Percentiles rank a stretch among this genome's conserved stretches.
Evolutionary conservation across 2,797 vertebrate species (phyloP).

Genomic region (Muraenolepis orangiensis): DNA sequence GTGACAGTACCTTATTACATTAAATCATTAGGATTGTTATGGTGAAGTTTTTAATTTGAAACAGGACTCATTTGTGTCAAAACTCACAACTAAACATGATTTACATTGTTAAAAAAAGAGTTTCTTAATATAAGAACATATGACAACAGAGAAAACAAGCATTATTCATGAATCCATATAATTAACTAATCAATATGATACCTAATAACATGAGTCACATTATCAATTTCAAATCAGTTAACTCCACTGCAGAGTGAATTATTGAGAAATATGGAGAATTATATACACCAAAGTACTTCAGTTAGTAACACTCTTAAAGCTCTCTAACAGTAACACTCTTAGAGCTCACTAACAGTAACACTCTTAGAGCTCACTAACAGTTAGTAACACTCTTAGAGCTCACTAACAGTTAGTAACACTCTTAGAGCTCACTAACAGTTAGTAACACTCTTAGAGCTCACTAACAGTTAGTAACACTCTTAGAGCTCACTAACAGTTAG

Average conservation of each 20-base stretch:
- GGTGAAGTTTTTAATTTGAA: neutral
- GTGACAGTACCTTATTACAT: neutral
- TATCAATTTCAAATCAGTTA: conserved; percentile 76
- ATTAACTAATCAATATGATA: conserved; percentile 33
- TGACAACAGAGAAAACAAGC: conserved; percentile 43
- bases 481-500: too few species aligned
- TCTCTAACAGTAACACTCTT: too few species aligned
- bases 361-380: too few species aligned
- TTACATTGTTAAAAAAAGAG: neutral
- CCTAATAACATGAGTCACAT: neutral
- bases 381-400: too few species aligned
- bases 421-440: too few species aligned
- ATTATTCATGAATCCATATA: conserved; percentile 61
- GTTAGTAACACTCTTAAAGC: too few species aligned
- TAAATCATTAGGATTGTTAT: neutral
- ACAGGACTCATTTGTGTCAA: neutral
- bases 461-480: too few species aligned
- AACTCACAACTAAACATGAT: neutral
- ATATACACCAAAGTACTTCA: neutral
- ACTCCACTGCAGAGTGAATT: conserved; percentile 22
- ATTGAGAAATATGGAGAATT: too few species aligned
- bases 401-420: too few species aligned
- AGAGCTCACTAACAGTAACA: too few species aligned
- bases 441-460: too few species aligned
- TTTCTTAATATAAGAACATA: conserved; percentile 48